Percentiles rank a stretch among this genome's conserved stretches.
Evolutionary conservation across 2,113 vertebrate species (phyloP).

Genomic region (Naja naja): DNA sequence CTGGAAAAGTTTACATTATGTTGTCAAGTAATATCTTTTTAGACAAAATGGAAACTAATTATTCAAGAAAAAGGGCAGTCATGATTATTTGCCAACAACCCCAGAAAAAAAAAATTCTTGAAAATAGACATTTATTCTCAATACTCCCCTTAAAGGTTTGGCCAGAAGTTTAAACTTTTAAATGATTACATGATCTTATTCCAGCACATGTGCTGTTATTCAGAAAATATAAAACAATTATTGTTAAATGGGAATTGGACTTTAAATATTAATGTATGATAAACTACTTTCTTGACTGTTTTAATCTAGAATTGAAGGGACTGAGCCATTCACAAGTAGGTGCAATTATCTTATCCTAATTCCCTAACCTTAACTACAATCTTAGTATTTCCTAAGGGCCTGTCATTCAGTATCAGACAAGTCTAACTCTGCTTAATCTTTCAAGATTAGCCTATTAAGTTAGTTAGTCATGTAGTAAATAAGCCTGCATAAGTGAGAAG

Average conservation of each 20-base stretch:
- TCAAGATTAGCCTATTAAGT: not conserved
- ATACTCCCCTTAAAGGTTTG: not conserved
- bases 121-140: not conserved
- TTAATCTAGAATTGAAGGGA: not conserved
- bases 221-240: not conserved
- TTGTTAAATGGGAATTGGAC: not conserved
- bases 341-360: not conserved
- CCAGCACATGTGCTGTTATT: not conserved
- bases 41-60: not conserved
- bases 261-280: not conserved
- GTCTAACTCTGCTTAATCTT: not conserved
- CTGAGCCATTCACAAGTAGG: not conserved
- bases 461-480: not conserved
- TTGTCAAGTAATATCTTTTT: not conserved
- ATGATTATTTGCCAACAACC: not conserved
- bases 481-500: not conserved
- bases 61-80: not conserved
- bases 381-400: not conserved
- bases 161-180: not conserved
- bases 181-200: not conserved
- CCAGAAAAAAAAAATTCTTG: not conserved
- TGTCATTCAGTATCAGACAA: not conserved
- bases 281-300: not conserved
- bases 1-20: not conserved
- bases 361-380: not conserved